A percentile compares a stretch with the other conserved stretches of the same genome.
These are phyloP conservation scores for Muscicapa adusta DNA, from an alignment of 2,113 vertebrate species.

Conservation along the genomic window DNA sequence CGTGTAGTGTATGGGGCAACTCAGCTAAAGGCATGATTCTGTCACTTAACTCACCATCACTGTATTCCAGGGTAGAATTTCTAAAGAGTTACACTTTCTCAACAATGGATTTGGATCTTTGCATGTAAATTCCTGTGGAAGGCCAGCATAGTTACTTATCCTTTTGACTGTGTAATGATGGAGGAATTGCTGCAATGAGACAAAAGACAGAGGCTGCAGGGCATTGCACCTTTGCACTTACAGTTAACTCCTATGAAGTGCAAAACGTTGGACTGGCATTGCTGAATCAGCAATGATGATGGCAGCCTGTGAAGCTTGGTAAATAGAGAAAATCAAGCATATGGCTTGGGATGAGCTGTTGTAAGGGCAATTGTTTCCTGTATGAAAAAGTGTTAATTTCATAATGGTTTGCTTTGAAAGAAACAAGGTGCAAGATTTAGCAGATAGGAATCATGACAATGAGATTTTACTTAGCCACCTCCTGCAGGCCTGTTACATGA, in stretches of 20 bases:
- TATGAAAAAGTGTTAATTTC: background rate
- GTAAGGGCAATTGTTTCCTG: background rate
- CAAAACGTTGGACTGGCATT: background rate
- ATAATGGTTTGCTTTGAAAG: background rate
- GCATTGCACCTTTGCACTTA: background rate
- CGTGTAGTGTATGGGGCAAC: background rate
- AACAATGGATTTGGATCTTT: background rate
- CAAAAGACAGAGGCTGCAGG: background rate
- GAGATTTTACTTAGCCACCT: background rate
- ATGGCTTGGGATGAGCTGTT: background rate
- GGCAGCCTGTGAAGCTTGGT: background rate
- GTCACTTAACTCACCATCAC: background rate
- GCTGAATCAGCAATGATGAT: background rate
- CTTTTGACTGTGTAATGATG: background rate
- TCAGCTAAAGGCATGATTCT: background rate
- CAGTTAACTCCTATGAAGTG: background rate
- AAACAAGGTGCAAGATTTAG: background rate
- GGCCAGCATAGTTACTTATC: background rate
- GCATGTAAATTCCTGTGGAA: background rate
- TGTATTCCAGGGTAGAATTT: background rate
- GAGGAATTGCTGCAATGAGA: background rate
- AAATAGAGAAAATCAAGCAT: background rate
- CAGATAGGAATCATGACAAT: background rate
- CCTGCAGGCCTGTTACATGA: background rate
- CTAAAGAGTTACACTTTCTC: background rate